Conservation (phyloP, 2,888 invertebrate species). For the Microplitis deprimator region DNA sequence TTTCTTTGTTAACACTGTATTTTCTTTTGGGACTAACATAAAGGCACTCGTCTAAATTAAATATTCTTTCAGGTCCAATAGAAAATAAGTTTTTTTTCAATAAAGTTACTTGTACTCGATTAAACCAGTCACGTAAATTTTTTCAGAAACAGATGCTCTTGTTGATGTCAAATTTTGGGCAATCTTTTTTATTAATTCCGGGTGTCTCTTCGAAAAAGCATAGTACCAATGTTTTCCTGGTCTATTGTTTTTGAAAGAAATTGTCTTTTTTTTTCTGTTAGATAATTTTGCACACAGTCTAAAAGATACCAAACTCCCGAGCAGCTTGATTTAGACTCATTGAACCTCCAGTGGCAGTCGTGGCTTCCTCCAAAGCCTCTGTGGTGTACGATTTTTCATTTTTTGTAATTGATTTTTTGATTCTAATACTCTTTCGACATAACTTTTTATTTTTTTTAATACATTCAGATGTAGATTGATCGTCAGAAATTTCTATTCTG, state of each 20-base stretch:
- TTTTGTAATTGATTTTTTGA: too few relatives aligned
- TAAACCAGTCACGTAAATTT: slow-evolving; percentile 54
- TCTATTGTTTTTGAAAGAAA: slow-evolving; percentile 52
- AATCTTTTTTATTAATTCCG: slow-evolving; percentile 48
- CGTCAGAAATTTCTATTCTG: too few relatives aligned
- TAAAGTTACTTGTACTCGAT: slow-evolving; percentile 51
- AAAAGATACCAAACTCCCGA: slow-evolving; percentile 30
- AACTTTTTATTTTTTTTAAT: too few relatives aligned
- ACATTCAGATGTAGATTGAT: too few relatives aligned
- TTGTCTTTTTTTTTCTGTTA: slow-evolving; percentile 41
- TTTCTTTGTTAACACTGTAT: slow-evolving; percentile 52
- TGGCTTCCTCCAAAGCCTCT: too few relatives aligned
- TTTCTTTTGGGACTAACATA: slow-evolving; percentile 54
- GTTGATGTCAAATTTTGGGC: slow-evolving; percentile 53
- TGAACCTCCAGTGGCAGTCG: too few relatives aligned
- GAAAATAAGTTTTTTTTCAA: slow-evolving; percentile 43
- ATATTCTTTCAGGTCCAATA: slow-evolving; percentile 52
- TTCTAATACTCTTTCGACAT: too few relatives aligned
- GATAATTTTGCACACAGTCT: slow-evolving; percentile 48
- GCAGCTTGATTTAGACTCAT: too few relatives aligned
- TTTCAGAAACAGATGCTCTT: slow-evolving; percentile 55
- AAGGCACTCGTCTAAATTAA: slow-evolving; percentile 58
- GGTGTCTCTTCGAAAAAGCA: slow-evolving; percentile 54
- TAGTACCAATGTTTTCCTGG: slow-evolving; percentile 59
- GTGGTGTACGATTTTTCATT: too few relatives aligned